A percentile compares a stretch with the other conserved stretches of the same genome.
Evolutionary conservation across 2,797 vertebrate species (phyloP).

Genomic region (Esox masquinongy): DNA sequence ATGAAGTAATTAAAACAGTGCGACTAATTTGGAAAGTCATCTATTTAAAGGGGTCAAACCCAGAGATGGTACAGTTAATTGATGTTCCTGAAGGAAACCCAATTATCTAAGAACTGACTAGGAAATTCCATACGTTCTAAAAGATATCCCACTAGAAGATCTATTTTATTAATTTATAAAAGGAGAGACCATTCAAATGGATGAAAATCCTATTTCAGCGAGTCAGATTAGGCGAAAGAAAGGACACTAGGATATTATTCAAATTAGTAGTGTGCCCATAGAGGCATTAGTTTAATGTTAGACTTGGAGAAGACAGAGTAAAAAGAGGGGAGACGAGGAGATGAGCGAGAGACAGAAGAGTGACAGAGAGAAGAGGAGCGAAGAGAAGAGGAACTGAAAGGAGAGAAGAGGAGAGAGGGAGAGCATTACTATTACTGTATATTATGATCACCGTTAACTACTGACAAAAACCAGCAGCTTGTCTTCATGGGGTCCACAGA

Average conservation of each 20-base stretch:
- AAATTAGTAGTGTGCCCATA: slow-evolving; percentile 41
- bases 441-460: no score
- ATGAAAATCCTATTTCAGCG: slow-evolving; percentile 37
- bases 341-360: background rate
- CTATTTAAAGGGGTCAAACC: slow-evolving; percentile 24
- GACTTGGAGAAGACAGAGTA: slow-evolving; percentile 2
- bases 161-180: slow-evolving; percentile 35
- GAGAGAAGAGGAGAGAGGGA: background rate
- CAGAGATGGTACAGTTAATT: slow-evolving; percentile 18
- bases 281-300: slow-evolving; percentile 44
- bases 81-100: slow-evolving; percentile 25
- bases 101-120: slow-evolving; percentile 16
- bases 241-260: slow-evolving; percentile 33
- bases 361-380: background rate
- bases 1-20: slow-evolving; percentile 6
- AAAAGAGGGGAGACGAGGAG: background rate
- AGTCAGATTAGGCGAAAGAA: slow-evolving; percentile 2
- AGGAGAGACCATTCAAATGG: slow-evolving; percentile 26
- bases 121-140: slow-evolving; percentile 10
- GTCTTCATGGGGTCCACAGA: no score
- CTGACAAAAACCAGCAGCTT: no score
- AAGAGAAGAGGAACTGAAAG: background rate
- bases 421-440: background rate
- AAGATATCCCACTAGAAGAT: slow-evolving; percentile 27
- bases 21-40: slow-evolving; percentile 17